Percentiles rank a stretch among this genome's conserved stretches.
phyloP scores from a whole-genome alignment of 2,797 vertebrate species.

The Philypnodon macrostomus region DNA sequence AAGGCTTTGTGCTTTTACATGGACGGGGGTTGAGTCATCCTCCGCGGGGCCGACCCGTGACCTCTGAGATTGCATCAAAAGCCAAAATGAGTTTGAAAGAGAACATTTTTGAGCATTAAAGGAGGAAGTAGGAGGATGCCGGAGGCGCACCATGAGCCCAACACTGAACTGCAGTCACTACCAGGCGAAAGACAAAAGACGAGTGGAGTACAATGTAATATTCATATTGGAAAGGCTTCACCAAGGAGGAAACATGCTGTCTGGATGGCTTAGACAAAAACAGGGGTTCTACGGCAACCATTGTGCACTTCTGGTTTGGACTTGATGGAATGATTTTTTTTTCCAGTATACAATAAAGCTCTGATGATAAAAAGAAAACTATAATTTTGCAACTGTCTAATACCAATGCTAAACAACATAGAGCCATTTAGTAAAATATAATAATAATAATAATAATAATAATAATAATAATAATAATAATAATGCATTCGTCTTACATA shows the following conservation, averaged over 20 bases:
- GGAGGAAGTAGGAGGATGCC: constrained; percentile 62
- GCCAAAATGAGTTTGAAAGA: constrained; percentile 61
- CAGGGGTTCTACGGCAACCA: constrained; percentile 6
- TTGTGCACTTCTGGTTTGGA: not conserved
- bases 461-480: no score
- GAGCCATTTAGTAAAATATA: no score
- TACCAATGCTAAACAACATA: no score
- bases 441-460: no score
- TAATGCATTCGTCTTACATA: no score
- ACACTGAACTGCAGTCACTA: constrained; percentile 32
- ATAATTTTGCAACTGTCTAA: no score
- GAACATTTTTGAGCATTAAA: constrained; percentile 52
- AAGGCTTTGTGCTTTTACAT: constrained; percentile 57
- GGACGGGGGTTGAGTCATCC: constrained; percentile 62
- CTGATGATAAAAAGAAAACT: no score
- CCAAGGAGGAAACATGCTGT: constrained; percentile 26
- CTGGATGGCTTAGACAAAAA: constrained; percentile 24
- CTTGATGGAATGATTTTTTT: no score
- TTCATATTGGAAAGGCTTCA: constrained; percentile 42
- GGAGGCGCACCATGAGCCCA: constrained; percentile 43
- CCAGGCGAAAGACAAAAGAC: constrained; percentile 37
- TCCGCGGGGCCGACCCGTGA: constrained; percentile 54
- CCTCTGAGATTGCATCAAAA: constrained; percentile 71
- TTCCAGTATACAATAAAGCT: no score
- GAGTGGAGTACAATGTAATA: constrained; percentile 33